These are phyloP conservation scores for Podarcis cretensis DNA, from an alignment of 2,113 vertebrate genomes.

Conservation along the genomic window DNA sequence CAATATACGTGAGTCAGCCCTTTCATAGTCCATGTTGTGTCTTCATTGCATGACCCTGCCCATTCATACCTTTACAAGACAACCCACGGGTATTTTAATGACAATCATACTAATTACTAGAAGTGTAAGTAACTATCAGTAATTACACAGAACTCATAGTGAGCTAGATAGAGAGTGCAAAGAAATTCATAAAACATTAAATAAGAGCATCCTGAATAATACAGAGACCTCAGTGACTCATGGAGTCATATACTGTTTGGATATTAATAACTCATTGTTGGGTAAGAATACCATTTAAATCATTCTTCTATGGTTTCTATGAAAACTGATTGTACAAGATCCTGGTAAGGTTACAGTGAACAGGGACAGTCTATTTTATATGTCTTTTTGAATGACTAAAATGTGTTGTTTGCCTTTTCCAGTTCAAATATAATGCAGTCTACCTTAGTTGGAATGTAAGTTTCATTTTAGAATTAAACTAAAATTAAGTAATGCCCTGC, in stretches of 20 bases:
- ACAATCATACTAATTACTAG: constrained; percentile 66
- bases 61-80: constrained; percentile 70
- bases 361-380: neutral
- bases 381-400: neutral
- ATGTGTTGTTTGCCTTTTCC: neutral
- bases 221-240: neutral
- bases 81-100: constrained; percentile 78
- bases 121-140: constrained; percentile 56
- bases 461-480: neutral
- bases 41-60: constrained; percentile 70
- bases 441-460: neutral
- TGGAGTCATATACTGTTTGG: neutral
- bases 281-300: constrained; percentile 51
- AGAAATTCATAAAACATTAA: constrained; percentile 26
- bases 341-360: neutral
- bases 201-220: neutral
- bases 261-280: constrained; percentile 22
- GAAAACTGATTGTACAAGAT: constrained; percentile 5
- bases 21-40: constrained; percentile 72
- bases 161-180: neutral
- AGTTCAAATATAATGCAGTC: neutral
- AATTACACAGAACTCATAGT: constrained; percentile 24
- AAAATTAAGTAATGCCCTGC: no score
- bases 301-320: constrained; percentile 32
- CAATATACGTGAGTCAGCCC: constrained; percentile 73